phyloP scores from a whole-genome alignment of 1,140 invertebrate genomes.

The Stenopsyche tienmushanensis region DNA sequence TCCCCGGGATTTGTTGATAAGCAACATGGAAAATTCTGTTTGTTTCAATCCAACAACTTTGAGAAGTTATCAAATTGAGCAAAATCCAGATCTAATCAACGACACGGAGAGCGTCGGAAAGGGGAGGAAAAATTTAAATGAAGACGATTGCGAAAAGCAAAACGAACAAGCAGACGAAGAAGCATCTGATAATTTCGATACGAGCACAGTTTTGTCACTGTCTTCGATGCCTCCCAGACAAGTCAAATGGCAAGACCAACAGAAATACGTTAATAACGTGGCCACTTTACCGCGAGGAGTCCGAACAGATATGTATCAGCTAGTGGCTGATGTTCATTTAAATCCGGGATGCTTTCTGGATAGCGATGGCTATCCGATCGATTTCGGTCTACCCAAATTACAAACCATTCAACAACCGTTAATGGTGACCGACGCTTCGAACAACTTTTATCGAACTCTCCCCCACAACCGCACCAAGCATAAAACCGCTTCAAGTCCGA shows the following conservation, averaged over 20 bases:
- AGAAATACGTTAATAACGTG: conserved; percentile 43
- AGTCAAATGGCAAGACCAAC: conserved; percentile 55
- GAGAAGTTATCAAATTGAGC: conserved; percentile 61
- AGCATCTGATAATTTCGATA: conserved; percentile 38
- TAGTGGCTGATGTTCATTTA: conserved; percentile 66
- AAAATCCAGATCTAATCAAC: conserved; percentile 75
- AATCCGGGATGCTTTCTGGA: conserved; percentile 70
- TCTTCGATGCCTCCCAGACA: conserved; percentile 47
- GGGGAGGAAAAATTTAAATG: conserved; percentile 60
- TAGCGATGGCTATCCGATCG: conserved; percentile 73
- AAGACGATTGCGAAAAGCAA: conserved; percentile 45
- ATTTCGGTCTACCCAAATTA: conserved; percentile 75
- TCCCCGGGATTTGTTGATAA: conserved; percentile 37
- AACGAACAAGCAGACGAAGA: conserved; percentile 33
- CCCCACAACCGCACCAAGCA: conserved; percentile 66
- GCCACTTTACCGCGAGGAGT: conserved; percentile 56
- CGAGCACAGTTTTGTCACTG: conserved; percentile 36
- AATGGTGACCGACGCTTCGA: conserved; percentile 52
- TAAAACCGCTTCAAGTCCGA: conserved; percentile 61
- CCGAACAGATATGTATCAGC: conserved; percentile 55
- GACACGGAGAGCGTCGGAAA: conserved; percentile 69
- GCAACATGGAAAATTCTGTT: conserved; percentile 37
- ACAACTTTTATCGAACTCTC: conserved; percentile 66
- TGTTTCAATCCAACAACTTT: conserved; percentile 42
- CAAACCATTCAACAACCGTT: conserved; percentile 54